Conservation (phyloP, 30 jellyfish, hydroid and myxozoan genomes). For the Aurelia aurita region DNA sequence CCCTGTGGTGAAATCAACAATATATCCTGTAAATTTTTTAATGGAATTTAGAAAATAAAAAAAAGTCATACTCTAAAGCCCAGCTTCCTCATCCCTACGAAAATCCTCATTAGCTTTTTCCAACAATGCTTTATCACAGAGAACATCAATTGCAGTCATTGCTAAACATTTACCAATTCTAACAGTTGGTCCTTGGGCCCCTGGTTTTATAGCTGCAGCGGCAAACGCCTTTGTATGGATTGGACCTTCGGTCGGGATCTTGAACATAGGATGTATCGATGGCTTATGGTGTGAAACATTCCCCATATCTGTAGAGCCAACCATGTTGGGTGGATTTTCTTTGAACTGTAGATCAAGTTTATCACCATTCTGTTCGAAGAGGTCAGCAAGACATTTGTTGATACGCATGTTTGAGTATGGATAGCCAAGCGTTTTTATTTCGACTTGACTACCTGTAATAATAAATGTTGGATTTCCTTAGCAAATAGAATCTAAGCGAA, state of each 20-base stretch:
- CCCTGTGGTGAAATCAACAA: too few relatives aligned
- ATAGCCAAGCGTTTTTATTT: slow-evolving; percentile 41
- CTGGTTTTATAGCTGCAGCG: slow-evolving; percentile 79
- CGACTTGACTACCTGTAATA: slow-evolving; percentile 69
- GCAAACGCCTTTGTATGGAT: slow-evolving; percentile 87
- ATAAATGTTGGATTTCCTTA: background rate
- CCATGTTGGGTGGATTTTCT: slow-evolving; percentile 70
- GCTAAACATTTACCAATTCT: slow-evolving; percentile 62
- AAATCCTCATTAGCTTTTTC: slow-evolving; percentile 46
- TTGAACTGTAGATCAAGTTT: slow-evolving; percentile 47
- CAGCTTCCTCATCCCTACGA: background rate
- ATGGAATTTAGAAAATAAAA: too few relatives aligned
- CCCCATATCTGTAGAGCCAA: slow-evolving; percentile 97
- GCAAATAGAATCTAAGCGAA: too few relatives aligned
- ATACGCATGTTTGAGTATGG: slow-evolving; percentile 67
- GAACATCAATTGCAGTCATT: slow-evolving; percentile 75
- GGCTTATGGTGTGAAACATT: slow-evolving; percentile 92
- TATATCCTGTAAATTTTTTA: too few relatives aligned
- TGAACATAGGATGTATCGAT: slow-evolving; percentile 90
- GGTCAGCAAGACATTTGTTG: slow-evolving; percentile 58
- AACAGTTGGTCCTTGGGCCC: slow-evolving; percentile 73
- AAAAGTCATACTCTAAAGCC: too few relatives aligned
- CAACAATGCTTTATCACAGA: slow-evolving; percentile 40
- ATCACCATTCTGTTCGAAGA: slow-evolving; percentile 64
- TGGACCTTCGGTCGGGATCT: slow-evolving; percentile 73